These are phyloP conservation scores for Caprella mutica DNA, from an alignment of 2,888 invertebrate genomes.

Conservation along the genomic window DNA sequence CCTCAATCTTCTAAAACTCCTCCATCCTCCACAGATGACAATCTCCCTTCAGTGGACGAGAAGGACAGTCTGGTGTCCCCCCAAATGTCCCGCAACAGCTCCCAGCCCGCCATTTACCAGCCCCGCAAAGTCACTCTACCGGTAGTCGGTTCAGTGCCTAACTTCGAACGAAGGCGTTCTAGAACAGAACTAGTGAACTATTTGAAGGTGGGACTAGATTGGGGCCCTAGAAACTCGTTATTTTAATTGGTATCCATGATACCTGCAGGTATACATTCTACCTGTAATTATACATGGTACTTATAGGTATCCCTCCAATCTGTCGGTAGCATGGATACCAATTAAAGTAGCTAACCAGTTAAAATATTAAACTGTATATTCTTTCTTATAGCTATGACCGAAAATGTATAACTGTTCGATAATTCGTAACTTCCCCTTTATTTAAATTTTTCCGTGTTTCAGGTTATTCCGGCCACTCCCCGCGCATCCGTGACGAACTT, in stretches of 20 bases:
- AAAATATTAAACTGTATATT: neutral
- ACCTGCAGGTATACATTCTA: neutral
- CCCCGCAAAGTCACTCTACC: conserved; percentile 46
- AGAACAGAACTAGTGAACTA: conserved; percentile 77
- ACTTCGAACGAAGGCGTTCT: conserved; percentile 76
- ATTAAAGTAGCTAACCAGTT: neutral
- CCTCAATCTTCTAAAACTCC: no score
- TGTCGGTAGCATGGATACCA: neutral
- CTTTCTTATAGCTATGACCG: neutral
- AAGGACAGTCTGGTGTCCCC: neutral
- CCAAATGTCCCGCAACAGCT: conserved; percentile 63
- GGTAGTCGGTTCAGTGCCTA: conserved; percentile 77
- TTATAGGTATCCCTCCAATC: neutral
- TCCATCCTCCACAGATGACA: no score
- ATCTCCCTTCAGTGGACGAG: conserved; percentile 1
- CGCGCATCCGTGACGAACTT: conserved; percentile 24
- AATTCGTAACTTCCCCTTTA: neutral
- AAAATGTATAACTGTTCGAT: neutral
- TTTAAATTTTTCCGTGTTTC: neutral
- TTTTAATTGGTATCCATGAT: neutral
- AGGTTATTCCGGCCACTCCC: conserved; percentile 33
- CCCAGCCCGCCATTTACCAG: conserved; percentile 56
- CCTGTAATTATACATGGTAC: no score
- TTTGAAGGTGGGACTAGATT: conserved; percentile 19
- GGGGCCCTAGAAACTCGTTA: neutral